Evolutionary conservation across 2,888 invertebrate genomes (phyloP), one percentile per base, ranked within the genome.

Genomic region (Parnassius orleans): DNA sequence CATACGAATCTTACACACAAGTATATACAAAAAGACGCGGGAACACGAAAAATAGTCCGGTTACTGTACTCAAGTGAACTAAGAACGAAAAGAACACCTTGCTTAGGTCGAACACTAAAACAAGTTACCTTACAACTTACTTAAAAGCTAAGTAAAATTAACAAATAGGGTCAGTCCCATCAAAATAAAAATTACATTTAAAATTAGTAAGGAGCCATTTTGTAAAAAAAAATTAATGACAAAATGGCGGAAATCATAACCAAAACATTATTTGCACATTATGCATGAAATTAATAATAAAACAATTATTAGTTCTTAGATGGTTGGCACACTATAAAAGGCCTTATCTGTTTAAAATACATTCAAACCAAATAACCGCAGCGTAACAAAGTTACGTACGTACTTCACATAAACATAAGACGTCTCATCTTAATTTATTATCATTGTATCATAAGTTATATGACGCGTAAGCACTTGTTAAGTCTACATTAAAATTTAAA

Each of bases 41-140:
- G 74, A 69, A 77, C 72, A 75, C 80, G 80, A 81, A 69, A 63
- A 72, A 73, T 72, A 70, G 75, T 76, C 79, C 77, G 72, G 76
- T 79, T 80, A 83, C 81, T 84, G 86, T 85, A 87, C 81, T 86
- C 83, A 79, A 78, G 82, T 80, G 77, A 79, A 80, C 71, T 70
- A 80, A 77, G 73, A 78, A 71, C 61, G 69, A 79, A 76, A 77
- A 72, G 75, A 78, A 79, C 75, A 77, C 69, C 74, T 72, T 72
- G 72, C 71, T 72, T 72, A 74, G 61, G 67, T 63, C 68, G 64
- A 68, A 67, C 70, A 70, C 69, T 77, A 77, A 78, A 77, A 67
- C 68, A 75, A 78, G 72, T 64, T 74, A 68, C 75, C 75, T 78
- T 75, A 68, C 63, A 48, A 66, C 68, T 54, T 65, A 66, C 53